Conservation (phyloP, 1,140 invertebrate species). For the Brachionus koreanus region DNA sequence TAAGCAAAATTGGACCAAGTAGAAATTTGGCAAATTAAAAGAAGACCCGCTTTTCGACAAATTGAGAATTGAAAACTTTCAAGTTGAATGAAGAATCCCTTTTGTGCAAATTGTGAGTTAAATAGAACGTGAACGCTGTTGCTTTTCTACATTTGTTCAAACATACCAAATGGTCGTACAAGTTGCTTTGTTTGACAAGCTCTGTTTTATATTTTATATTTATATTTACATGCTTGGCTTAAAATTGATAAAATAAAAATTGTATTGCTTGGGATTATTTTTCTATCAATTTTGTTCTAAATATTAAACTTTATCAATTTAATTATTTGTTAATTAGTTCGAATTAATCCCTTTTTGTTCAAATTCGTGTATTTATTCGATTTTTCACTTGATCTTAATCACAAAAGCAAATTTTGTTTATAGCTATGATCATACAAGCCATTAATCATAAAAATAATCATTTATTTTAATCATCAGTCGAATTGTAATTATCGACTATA, state of each 20-base stretch:
- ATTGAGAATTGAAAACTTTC: slow-evolving; percentile 2
- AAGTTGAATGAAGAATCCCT: neutral
- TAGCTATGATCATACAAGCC: neutral
- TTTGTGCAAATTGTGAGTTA: neutral
- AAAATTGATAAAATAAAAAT: neutral
- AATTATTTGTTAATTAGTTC: slow-evolving; percentile 1
- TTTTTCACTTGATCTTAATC: slow-evolving; percentile 2
- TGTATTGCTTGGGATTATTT: neutral
- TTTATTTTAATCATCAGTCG: neutral
- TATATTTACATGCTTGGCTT: neutral
- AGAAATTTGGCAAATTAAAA: neutral
- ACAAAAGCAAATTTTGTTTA: neutral
- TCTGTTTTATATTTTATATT: neutral
- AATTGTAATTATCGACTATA: neutral
- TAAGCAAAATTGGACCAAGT: neutral
- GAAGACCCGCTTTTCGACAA: neutral
- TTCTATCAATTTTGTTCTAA: slow-evolving; percentile 4
- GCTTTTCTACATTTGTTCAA: neutral
- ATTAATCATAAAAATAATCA: neutral
- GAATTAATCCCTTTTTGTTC: neutral
- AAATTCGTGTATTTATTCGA: neutral
- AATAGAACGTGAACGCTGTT: slow-evolving; percentile 5
- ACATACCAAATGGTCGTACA: neutral
- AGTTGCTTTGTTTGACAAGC: neutral
- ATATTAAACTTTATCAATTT: neutral